Conservation (phyloP, 2,888 invertebrate species). For the Tricholauxania praeusta region DNA sequence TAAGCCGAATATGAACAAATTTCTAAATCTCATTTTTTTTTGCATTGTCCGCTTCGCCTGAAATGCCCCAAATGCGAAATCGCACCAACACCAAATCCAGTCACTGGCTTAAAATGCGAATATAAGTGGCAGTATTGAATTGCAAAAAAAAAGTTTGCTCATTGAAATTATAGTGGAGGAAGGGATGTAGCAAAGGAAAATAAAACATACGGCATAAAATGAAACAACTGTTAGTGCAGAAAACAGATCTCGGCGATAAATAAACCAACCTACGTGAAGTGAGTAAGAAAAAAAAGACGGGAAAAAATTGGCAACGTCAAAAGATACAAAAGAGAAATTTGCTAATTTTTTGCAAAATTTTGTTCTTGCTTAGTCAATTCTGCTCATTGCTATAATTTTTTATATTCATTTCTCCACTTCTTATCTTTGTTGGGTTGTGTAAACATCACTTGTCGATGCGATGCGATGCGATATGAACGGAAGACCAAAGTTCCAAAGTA, state of each 20-base stretch:
- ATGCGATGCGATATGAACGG: conserved; percentile 9
- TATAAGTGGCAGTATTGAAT: too few relatives aligned
- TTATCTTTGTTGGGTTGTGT: conserved; percentile 22
- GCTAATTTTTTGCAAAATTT: conserved; percentile 15
- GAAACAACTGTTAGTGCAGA: neutral
- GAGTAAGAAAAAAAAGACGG: neutral
- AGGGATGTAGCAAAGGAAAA: neutral
- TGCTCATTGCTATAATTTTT: conserved; percentile 1
- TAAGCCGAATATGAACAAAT: too few relatives aligned
- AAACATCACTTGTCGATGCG: conserved; percentile 20
- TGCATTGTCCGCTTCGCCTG: too few relatives aligned
- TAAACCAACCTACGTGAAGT: neutral
- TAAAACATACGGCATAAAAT: neutral
- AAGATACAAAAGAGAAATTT: conserved; percentile 15
- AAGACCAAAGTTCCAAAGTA: conserved; percentile 24
- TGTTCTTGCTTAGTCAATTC: neutral
- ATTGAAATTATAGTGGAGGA: too few relatives aligned
- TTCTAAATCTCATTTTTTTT: too few relatives aligned
- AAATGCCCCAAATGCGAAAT: too few relatives aligned
- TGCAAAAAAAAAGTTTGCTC: too few relatives aligned
- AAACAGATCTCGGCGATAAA: neutral
- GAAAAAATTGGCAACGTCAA: neutral
- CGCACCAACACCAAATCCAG: too few relatives aligned
- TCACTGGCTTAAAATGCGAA: too few relatives aligned
- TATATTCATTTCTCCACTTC: conserved; percentile 1